Evolutionary conservation across 1,140 invertebrate genomes (phyloP), one percentile per base, ranked within the genome.

Genomic region (Hypsibius dujardini): DNA sequence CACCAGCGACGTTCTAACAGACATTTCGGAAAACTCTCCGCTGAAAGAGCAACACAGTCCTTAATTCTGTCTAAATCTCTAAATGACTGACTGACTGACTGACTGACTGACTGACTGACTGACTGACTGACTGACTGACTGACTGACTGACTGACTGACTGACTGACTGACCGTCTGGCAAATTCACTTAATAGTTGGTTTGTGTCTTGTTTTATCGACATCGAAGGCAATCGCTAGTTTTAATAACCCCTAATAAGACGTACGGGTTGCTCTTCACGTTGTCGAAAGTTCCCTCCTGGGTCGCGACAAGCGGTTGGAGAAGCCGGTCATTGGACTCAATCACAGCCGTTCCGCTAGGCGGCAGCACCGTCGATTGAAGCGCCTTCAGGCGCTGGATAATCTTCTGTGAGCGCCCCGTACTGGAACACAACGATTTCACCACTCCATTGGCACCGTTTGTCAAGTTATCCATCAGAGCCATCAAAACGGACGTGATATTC

Each of bases 231-330:
- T n/a, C n/a, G n/a, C n/a, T n/a, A n/a, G n/a, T n/a, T n/a, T n/a
- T n/a, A n/a, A n/a, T n/a, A n/a, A n/a, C n/a, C n/a, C n/a, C n/a
- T n/a, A n/a, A n/a, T n/a, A n/a, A n/a, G 7, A n/a, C 50, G 7
- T 56, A 56, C 50, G n/a, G 50, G 50, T 56, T 56, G 7, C 7
- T n/a, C n/a, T 56, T 56, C 7, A 56, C n/a, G 81, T 97, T 97
- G 80, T 98, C 94, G 82, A 98, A 96, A 0, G 93, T 92, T 1
- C 92, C 92, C 81, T 98, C 94, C 81, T 96, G 93, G 0, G 92
- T 56, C 7, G 50, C 50, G 50, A 56, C 50, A 7, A 56, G 50
- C 50, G 50, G 50, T 56, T 56, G 50, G n/a, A 56, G 50, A n/a
- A 56, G 7, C 7, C 50, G n/a, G 50, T 56, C 50, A n/a, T 56